These are phyloP conservation scores for Semnornis frantzii DNA, from an alignment of 2,113 vertebrate genomes.

Conservation along the genomic window DNA sequence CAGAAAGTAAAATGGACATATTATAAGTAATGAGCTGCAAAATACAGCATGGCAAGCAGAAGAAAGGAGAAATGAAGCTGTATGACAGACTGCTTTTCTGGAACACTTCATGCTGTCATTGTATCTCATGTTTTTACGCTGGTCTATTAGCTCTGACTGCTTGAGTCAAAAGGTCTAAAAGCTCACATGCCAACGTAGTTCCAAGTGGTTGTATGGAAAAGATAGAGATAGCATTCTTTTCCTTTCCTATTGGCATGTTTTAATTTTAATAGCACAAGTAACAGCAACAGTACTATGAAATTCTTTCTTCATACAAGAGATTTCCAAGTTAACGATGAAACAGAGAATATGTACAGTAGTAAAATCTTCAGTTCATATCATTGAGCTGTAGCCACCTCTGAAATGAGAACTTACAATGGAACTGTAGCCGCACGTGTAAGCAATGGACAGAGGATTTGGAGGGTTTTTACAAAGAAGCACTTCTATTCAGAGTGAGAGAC, in stretches of 20 bases:
- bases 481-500: not conserved
- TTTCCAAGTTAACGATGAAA: not conserved
- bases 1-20: not conserved
- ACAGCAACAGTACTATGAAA: not conserved
- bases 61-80: constrained; percentile 44
- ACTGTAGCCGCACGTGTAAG: rapidly evolving
- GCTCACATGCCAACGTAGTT: not conserved
- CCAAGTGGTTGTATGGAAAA: not conserved
- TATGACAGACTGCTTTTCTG: constrained; percentile 36
- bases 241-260: not conserved
- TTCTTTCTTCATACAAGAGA: not conserved
- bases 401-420: not conserved
- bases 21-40: constrained; percentile 45
- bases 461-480: not conserved
- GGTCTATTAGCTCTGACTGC: constrained; percentile 24
- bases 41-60: constrained; percentile 43
- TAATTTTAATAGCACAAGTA: not conserved
- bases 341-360: rapidly evolving
- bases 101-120: constrained; percentile 29
- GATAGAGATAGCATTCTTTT: not conserved
- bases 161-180: constrained; percentile 8
- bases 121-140: constrained; percentile 10
- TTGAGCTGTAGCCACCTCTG: not conserved
- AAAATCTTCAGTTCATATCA: not conserved
- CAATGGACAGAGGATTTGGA: not conserved